Conservation (phyloP, 2,888 invertebrate genomes). For the Philereme transversata region DNA sequence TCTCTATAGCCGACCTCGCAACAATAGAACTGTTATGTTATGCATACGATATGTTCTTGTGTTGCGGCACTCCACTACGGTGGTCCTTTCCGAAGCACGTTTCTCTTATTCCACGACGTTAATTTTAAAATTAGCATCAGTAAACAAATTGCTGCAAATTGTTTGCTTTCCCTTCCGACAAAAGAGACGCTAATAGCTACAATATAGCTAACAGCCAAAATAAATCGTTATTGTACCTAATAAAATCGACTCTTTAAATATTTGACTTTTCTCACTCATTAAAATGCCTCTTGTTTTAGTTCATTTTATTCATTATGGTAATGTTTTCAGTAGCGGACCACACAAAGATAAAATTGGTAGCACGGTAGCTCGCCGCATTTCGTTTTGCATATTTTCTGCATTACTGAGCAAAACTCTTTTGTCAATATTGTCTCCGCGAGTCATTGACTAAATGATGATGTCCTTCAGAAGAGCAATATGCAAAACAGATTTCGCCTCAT, state of each 20-base stretch:
- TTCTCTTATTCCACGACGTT: constrained; percentile 78
- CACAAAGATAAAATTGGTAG: constrained; percentile 65
- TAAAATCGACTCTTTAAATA: constrained; percentile 32
- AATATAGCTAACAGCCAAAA: constrained; percentile 40
- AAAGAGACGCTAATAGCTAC: constrained; percentile 53
- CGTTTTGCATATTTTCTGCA: constrained; percentile 79
- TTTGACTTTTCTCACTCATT: constrained; percentile 44
- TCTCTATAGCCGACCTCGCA: constrained; percentile 22
- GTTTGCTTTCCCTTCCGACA: constrained; percentile 59
- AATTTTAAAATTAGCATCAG: constrained; percentile 80
- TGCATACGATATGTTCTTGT: constrained; percentile 38
- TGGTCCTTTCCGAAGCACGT: constrained; percentile 76
- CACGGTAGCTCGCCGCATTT: constrained; percentile 56
- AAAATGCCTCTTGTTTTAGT: constrained; percentile 40
- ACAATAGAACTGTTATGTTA: constrained; percentile 38
- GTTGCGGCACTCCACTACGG: constrained; percentile 58
- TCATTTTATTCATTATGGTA: constrained; percentile 54
- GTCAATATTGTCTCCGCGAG: constrained; percentile 75
- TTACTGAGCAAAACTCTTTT: constrained; percentile 72
- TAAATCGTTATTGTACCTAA: constrained; percentile 34
- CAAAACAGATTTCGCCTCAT: constrained; percentile 49
- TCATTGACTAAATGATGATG: constrained; percentile 65
- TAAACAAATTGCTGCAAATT: constrained; percentile 73
- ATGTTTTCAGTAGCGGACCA: constrained; percentile 61
- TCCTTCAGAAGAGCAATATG: constrained; percentile 59